Evolutionary conservation across 2,797 vertebrate species (phyloP), one percentile per base, ranked within the genome.

Genomic region (Bufotes viridis): DNA sequence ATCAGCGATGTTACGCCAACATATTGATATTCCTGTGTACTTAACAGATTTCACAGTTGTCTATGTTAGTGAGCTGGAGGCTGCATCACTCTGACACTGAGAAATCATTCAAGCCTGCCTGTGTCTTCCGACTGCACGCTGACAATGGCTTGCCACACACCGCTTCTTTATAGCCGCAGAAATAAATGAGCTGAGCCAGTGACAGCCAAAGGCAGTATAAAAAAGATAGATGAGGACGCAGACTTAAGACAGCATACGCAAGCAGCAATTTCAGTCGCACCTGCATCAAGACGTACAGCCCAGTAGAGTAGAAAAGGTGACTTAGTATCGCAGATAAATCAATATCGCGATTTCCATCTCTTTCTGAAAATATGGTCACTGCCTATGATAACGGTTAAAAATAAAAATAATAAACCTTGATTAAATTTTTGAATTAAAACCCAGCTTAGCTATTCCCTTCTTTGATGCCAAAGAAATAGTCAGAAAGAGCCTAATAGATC

Each of bases 61-160:
- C 55, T 79, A 18, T 55, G 67, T 74, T 61, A 60, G 29, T 87
- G 53, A 60, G 85, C 78, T 81, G 67, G 53, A 87, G 67, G 85
- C 65, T 49, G 78, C 72, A 53, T 87, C 22, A n/a, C n/a, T 61
- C 67, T 49, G 78, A 74, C 78, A 74, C 78, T 61, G 78, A 74
- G 85, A 58, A 87, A 87, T 74, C 85, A 87, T 81, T 63, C 55
- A 87, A 70, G 85, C 85, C 85, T 81, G 67, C 42, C 61, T 67
- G 75, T 67, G 72, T 78, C 49, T 65, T 57, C 74, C 67, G 51
- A 51, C 29, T 29, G 67, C 78, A 24, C 29, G 67, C 78, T 87
- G 85, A 87, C 65, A 87, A 18, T 42, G 58, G 67, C 57, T 65
- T 70, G 26, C 51, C 55, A 13, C 82, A 74, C n/a, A 76, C 17